Evolutionary conservation across 2,797 vertebrate species (phyloP), one percentile per base, ranked within the genome.

Genomic region (Intellagama lesueurii): DNA sequence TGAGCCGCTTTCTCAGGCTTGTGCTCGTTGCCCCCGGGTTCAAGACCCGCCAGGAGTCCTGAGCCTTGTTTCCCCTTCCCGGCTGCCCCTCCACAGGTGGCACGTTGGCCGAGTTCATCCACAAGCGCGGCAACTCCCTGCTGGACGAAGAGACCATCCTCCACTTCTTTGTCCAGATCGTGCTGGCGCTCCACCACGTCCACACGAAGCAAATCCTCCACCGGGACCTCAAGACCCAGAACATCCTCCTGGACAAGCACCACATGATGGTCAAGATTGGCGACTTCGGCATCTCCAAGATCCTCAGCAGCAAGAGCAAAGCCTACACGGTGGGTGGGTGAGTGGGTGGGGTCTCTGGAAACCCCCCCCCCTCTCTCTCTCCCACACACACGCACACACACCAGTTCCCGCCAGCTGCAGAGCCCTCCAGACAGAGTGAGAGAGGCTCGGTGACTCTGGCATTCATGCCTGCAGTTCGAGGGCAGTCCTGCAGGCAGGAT

Each of bases 281-380:
- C 0, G 99, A 99, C 95, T 99, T 99, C 5, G 99, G 99, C 85
- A 99, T 99, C 95, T 99, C 99, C 89, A 99, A 99, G 97, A 99
- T 99, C 93, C 97, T 99, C 22, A 99, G 99, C 95, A 99, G 99
- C 98, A 99, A 99, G 95, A 99, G 99, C 96, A 99, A 99, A 96
- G 99, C 99, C 16, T 99, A 99, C 95, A 99, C 99, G 0, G 99
- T 99, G 92, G 96, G 98, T 94, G 68, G 22, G 52, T 7, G 40
- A 3, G 40, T 40, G 40, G 40, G 40, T 40, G 40, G 40, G 40
- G 40, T 40, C 40, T 40, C 40, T 40, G 40, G 40, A 40, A 40
- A 2, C 40, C 40, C 40, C 40, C 40, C 40, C 40, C 3, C n/a
- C n/a, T n/a, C n/a, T n/a, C n/a, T n/a, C n/a, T n/a, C n/a, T n/a